Evolutionary conservation across 2,888 invertebrate genomes (phyloP), one percentile per base, ranked within the genome.

Genomic region (Dryobotodes eremita): DNA sequence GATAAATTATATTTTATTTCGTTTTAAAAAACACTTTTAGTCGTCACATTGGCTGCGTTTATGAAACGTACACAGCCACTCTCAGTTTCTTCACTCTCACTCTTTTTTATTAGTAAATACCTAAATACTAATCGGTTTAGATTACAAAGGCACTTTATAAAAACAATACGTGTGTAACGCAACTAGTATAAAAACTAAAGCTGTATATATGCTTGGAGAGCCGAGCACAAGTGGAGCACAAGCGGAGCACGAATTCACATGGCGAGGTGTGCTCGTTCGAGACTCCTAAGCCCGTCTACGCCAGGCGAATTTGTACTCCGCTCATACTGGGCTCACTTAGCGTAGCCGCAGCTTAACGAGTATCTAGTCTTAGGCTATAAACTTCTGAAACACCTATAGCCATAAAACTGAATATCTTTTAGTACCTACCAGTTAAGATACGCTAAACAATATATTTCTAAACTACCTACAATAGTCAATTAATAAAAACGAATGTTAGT

Each of bases 161-260:
- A 46, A 80, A 83, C 53, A 46, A 66, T 68, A 77, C 31, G 15
- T 11, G 3, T 70, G 13, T 71, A 79, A 66, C 55, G 61, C 84
- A 71, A 84, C 66, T 31, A 42, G 13, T 57, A 68, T 81, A 71
- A 68, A 84, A 84, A 23, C 80, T 79, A 36, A 36, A 36, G 3
- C 31, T 36, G 31, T 36, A 3, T 36, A 36, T 36, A 36, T 2
- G 31, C 31, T 36, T 2, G 31, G 31, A 1, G 31, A 36, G 31
- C 31, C 31, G 31, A 36, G 31, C 1, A 36, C 31, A 3, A 36
- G 31, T 36, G 31, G 31, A 36, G 31, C 31, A 36, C 31, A 36
- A 36, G 31, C 31, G 31, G 31, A 36, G 31, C 31, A 36, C 31
- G 31, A 36, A 36, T 36, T 36, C 31, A 36, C 31, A 36, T 36